These are phyloP conservation scores for Hetaerina americana DNA, from an alignment of 1,140 invertebrate species.

Conservation along the genomic window DNA sequence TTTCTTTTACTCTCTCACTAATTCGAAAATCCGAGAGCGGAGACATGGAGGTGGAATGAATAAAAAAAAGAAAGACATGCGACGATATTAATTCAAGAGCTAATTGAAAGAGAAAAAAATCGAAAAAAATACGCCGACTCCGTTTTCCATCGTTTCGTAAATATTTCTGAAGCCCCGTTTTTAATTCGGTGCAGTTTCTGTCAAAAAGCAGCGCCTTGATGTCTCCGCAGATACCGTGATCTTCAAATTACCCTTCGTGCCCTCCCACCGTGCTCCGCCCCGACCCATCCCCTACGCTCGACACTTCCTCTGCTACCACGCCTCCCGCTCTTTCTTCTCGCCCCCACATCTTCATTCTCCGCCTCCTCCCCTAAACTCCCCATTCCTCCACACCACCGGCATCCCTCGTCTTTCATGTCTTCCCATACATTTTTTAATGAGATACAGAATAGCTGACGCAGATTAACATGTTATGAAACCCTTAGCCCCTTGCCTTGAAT, in stretches of 20 bases:
- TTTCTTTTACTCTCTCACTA: no score
- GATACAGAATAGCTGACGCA: neutral
- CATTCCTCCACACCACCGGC: no score
- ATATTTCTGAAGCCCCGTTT: neutral
- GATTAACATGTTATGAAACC: neutral
- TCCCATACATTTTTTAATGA: neutral
- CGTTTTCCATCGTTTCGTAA: neutral
- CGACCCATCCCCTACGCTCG: no score
- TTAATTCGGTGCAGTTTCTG: neutral
- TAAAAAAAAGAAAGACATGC: no score
- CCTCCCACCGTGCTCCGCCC: no score
- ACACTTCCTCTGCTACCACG: no score
- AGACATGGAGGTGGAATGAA: no score
- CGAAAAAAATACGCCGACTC: neutral
- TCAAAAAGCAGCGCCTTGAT: neutral
- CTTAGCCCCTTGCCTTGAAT: neutral
- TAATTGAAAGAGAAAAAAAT: neutral
- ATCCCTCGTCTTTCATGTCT: neutral
- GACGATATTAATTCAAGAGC: no score
- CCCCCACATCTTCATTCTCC: no score
- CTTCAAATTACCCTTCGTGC: neutral
- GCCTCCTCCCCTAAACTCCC: no score
- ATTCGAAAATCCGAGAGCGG: no score
- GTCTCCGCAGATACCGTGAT: neutral
- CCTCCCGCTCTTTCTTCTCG: no score